Evolutionary conservation across 1,140 invertebrate species (phyloP), one percentile per base, ranked within the genome.

Genomic region (Drosophila willistoni): DNA sequence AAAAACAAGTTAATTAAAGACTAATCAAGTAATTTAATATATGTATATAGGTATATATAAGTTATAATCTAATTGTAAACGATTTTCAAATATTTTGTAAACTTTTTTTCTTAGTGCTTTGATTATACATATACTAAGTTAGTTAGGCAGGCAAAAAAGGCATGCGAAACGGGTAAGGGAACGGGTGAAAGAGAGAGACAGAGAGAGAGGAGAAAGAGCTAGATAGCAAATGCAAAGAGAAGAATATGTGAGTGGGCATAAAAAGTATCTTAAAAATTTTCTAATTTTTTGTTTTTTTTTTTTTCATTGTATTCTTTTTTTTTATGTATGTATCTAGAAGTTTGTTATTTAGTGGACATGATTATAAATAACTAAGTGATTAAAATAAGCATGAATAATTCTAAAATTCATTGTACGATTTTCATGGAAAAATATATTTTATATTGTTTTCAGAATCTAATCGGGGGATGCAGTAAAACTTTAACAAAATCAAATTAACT

Each of bases 1-100:
- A 51, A 51, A 17, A 51, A 51, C 7, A 12, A 51, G 44, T n/a
- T 10, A 54, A 68, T 55, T 75, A 68, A 63, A 55, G 29, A 12
- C 12, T 62, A 62, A 7, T 56, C 56, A 57, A 56, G 39, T 64
- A 75, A 68, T 19, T 19, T 2, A 12, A 39, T 60, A 36, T 6
- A 29, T 29, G 0, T 29, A 29, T 25, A 25, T n/a, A n/a, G n/a
- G n/a, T 25, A 25, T 29, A 29, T 29, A 29, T 29, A 29, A 29
- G 29, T 29, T 29, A 3, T 29, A 29, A 7, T 29, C 29, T 29
- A 29, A 29, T 29, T 29, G 29, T 29, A 3, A 29, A 29, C 29
- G 29, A 29, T 29, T 29, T 6, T 6, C 29, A 3, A 5, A 29
- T 29, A 29, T 6, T 29, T 29, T 1, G 29, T 6, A 29, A 1